Percentiles rank a stretch among this genome's conserved stretches.
phyloP scores from a whole-genome alignment of 1,140 invertebrate genomes.

The Euura lappo region DNA sequence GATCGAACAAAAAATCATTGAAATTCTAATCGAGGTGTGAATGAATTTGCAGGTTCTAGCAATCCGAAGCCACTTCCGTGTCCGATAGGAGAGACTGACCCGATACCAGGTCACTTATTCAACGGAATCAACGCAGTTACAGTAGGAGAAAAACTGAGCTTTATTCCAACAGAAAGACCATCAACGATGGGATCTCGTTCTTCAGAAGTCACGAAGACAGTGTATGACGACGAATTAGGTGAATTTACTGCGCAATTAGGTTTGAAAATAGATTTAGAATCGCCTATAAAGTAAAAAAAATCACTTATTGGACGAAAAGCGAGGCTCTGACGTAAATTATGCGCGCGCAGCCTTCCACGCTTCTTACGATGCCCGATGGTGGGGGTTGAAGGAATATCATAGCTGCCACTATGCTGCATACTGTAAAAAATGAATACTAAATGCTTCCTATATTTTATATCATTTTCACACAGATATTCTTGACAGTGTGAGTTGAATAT shows the following conservation, averaged over 20 bases:
- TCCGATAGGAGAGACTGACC: background rate
- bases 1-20: background rate
- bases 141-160: conserved; percentile 34
- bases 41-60: background rate
- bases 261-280: background rate
- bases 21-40: background rate
- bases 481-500: too few species aligned
- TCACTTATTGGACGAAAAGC: too few species aligned
- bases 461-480: background rate
- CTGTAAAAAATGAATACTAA: too few species aligned
- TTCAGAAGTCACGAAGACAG: background rate
- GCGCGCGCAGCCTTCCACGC: too few species aligned
- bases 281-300: too few species aligned
- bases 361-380: too few species aligned
- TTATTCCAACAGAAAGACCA: conserved; percentile 21
- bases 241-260: background rate
- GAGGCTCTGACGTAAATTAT: too few species aligned
- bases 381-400: too few species aligned
- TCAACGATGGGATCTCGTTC: too few species aligned
- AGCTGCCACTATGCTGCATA: too few species aligned
- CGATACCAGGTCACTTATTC: conserved; percentile 9
- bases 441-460: too few species aligned
- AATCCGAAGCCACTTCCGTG: conserved; percentile 7
- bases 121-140: conserved; percentile 31
- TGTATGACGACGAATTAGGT: conserved; percentile 8